These are phyloP conservation scores for Eurois occulta DNA, from an alignment of 2,888 invertebrate genomes.

Conservation along the genomic window DNA sequence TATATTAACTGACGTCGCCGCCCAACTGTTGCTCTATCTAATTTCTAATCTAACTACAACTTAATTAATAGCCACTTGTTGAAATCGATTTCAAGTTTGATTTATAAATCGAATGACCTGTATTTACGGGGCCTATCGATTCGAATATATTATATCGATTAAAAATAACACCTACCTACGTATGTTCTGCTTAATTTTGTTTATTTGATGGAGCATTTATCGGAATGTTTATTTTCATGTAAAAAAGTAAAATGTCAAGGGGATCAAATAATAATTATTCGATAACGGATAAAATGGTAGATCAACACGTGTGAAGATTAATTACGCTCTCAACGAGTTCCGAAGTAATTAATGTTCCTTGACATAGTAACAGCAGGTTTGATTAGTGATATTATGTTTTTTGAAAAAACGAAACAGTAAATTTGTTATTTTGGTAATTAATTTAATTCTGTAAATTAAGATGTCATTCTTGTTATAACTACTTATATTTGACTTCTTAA, in stretches of 20 bases:
- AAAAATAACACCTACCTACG: constrained; percentile 73
- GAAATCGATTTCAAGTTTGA: constrained; percentile 89
- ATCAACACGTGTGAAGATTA: constrained; percentile 54
- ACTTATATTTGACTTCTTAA: background rate
- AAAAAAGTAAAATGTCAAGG: constrained; percentile 78
- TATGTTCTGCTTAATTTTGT: constrained; percentile 74
- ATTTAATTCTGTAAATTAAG: constrained; percentile 22
- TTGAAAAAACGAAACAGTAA: constrained; percentile 27
- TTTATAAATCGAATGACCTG: constrained; percentile 89
- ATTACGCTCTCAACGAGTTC: constrained; percentile 61
- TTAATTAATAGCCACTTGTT: constrained; percentile 91
- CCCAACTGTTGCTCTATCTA: constrained; percentile 86
- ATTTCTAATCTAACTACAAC: constrained; percentile 90
- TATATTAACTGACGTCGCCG: constrained; percentile 83
- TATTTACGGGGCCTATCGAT: constrained; percentile 84
- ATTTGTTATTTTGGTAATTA: constrained; percentile 32
- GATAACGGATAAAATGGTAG: constrained; percentile 49
- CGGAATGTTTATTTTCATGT: constrained; percentile 60
- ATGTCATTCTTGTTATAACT: constrained; percentile 9
- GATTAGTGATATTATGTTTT: constrained; percentile 19
- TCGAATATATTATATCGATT: constrained; percentile 82
- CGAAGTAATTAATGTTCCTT: constrained; percentile 68
- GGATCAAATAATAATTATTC: constrained; percentile 64
- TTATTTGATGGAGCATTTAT: constrained; percentile 70
- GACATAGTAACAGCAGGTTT: constrained; percentile 63